Evolutionary conservation across 2,113 vertebrate species (phyloP).

Genomic region (Plestiodon gilberti): DNA sequence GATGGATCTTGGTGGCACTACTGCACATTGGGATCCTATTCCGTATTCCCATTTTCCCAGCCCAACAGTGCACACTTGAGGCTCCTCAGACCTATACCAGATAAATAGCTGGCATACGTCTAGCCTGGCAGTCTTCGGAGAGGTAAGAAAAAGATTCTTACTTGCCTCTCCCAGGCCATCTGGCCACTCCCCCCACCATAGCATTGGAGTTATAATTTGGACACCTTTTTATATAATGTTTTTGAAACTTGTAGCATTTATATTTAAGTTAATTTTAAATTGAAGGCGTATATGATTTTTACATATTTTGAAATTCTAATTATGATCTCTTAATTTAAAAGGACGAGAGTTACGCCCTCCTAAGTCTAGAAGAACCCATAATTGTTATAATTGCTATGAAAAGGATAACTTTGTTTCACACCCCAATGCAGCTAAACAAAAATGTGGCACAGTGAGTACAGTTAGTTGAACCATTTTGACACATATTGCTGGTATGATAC

Average conservation of each 20-base stretch:
- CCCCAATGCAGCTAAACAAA: conserved; percentile 33
- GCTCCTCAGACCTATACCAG: no score
- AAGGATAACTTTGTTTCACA: conserved; percentile 32
- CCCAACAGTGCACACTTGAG: no score
- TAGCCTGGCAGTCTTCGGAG: no score
- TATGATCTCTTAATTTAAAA: conserved; percentile 51
- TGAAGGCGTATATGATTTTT: not conserved
- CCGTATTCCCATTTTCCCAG: no score
- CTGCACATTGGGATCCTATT: no score
- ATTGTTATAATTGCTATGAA: not conserved
- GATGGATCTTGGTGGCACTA: no score
- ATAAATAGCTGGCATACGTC: no score
- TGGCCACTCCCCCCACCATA: no score
- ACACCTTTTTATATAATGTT: not conserved
- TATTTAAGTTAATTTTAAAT: not conserved
- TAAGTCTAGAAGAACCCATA: conserved; percentile 4
- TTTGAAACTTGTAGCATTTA: not conserved
- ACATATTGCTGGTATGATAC: conserved; percentile 3
- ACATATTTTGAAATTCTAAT: not conserved
- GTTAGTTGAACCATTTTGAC: not conserved
- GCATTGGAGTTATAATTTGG: no score
- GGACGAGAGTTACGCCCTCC: not conserved
- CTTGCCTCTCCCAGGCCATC: no score
- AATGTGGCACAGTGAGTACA: conserved; percentile 58
- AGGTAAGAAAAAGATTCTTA: no score